These are phyloP conservation scores for Pogona vitticeps DNA, from an alignment of 2,113 vertebrate species.

Conservation along the genomic window DNA sequence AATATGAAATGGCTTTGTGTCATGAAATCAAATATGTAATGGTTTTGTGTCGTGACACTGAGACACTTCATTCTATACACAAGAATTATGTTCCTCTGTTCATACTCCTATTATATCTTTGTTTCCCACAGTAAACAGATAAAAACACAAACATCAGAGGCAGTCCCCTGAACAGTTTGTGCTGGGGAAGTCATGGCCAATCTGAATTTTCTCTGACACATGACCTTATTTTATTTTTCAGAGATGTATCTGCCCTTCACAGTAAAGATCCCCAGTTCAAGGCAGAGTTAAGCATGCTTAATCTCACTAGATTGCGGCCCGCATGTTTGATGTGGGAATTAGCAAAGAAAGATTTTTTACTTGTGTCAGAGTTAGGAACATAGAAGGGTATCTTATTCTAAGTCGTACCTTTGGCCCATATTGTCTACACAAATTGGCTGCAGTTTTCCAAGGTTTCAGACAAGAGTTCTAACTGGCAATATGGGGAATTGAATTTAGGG, in stretches of 20 bases:
- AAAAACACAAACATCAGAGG: not conserved
- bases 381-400: not conserved
- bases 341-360: not conserved
- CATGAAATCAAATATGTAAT: not conserved
- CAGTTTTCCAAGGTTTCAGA: not conserved
- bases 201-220: not conserved
- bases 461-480: not conserved
- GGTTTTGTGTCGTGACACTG: not conserved
- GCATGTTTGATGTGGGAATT: not conserved
- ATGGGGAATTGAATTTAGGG: too few species aligned
- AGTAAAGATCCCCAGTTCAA: not conserved
- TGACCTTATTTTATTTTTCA: not conserved
- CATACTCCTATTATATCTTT: not conserved
- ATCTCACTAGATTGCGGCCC: not conserved
- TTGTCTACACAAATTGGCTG: not conserved
- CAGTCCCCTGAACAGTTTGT: accelerated
- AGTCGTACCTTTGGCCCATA: not conserved
- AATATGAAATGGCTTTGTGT: not conserved
- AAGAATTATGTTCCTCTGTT: not conserved
- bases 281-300: not conserved
- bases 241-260: not conserved
- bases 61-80: not conserved
- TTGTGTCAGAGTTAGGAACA: not conserved
- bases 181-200: not conserved
- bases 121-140: not conserved